Evolutionary conservation across 2,888 invertebrate genomes (phyloP), one percentile per base, ranked within the genome.

Genomic region (Drosophila affinis): DNA sequence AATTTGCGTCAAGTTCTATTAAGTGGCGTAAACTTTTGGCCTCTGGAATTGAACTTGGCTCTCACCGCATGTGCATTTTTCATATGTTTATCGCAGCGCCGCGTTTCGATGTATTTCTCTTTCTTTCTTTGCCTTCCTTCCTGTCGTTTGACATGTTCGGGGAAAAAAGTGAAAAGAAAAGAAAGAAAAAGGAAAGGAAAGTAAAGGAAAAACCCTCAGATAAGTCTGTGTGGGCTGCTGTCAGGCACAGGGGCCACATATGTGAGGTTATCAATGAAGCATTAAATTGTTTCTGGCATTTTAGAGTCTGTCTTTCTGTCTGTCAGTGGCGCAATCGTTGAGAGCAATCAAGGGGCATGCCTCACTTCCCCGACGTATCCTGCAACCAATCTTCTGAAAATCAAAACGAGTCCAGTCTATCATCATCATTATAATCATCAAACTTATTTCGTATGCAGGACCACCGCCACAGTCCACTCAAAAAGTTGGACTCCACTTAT

Each of bases 1-100:
- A 85, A 85, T 85, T 85, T 88, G 87, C 87, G 88, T 87, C 86
- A 87, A 85, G 88, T 85, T 85, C 85, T 79, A 88, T 85, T 85
- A 85, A 85, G 85, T 85, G 85, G 88, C 85, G 87, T 81, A 88
- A 85, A 85, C 85, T 85, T 86, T 81, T 83, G 76, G 88, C 78
- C 76, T 68, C 58, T 69, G 72, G 81, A 87, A 78, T 80, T 76
- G 81, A 83, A 86, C 81, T 82, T 78, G 84, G 84, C 87, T 69
- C 83, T 69, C 83, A 72, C 59, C 79, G 79, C 81, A 87, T 85
- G 84, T 85, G 84, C 85, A 88, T 88, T 88, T 85, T 79, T 85
- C 88, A 87, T 88, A 85, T 88, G 88, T 87, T 84, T 86, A 83
- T 86, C 78, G 88, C 80, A 83, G 63, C 77, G 63, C 75, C 77